phyloP scores from a whole-genome alignment of 2,888 invertebrate genomes.

The Zygaena filipendulae region DNA sequence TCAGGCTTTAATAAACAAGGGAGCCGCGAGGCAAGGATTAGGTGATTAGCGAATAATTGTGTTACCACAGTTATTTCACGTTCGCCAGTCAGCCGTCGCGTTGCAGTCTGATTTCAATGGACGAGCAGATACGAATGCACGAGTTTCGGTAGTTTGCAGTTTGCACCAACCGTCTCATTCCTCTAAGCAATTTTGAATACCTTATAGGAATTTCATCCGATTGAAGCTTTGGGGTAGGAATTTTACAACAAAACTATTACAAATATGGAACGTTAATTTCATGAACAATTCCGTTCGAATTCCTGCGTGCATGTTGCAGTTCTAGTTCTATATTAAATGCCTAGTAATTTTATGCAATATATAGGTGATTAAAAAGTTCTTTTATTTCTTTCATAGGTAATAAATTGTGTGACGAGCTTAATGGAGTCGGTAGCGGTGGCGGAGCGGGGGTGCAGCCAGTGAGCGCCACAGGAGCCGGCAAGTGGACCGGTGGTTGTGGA shows the following conservation, averaged over 20 bases:
- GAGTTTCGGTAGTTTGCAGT: constrained; percentile 33
- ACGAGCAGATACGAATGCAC: constrained; percentile 49
- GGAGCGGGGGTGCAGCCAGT: constrained; percentile 40
- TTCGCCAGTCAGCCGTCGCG: constrained; percentile 34
- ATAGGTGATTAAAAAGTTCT: neutral
- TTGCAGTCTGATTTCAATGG: constrained; percentile 59
- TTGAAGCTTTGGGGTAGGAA: no score
- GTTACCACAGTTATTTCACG: constrained; percentile 65
- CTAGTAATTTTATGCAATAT: no score
- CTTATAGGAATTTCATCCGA: no score
- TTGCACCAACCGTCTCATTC: no score
- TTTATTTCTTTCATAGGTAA: constrained; percentile 37
- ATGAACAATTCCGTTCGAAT: no score
- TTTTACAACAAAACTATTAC: no score
- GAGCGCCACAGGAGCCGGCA: constrained; percentile 48
- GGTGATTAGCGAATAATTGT: constrained; percentile 66
- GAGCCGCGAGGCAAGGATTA: constrained; percentile 63
- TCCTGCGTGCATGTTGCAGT: no score
- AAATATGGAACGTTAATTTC: no score
- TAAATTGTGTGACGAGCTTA: constrained; percentile 55
- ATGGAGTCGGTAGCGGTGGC: constrained; percentile 43
- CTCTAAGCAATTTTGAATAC: no score
- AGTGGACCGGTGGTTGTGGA: constrained; percentile 73
- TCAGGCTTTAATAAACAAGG: constrained; percentile 68
- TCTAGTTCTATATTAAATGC: no score